These are phyloP conservation scores for Cathartes aura DNA, from an alignment of 2,113 vertebrate genomes.

Conservation along the genomic window DNA sequence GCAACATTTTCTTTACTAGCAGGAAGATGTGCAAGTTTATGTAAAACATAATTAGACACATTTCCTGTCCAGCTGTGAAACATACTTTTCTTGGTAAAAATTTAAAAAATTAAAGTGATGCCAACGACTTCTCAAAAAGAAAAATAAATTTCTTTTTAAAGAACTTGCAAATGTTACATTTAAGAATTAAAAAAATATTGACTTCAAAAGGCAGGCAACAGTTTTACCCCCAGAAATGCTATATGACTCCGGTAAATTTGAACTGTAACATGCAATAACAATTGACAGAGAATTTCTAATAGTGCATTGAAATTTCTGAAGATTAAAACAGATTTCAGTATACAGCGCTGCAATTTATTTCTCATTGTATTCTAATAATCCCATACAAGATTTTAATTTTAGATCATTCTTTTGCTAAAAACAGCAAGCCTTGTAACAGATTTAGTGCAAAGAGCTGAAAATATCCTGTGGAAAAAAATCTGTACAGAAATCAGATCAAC, in stretches of 20 bases:
- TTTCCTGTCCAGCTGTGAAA: neutral
- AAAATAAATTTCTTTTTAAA: neutral
- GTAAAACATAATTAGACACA: neutral
- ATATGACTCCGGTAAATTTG: neutral
- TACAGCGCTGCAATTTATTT: slow-evolving; percentile 57
- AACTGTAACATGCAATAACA: neutral
- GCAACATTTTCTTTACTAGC: neutral
- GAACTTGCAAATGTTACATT: neutral
- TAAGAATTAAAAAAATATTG: neutral
- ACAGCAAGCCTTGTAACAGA: slow-evolving; percentile 70
- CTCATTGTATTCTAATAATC: slow-evolving; percentile 70
- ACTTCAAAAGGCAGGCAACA: neutral
- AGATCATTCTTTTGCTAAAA: slow-evolving; percentile 78
- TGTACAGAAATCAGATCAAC: slow-evolving; percentile 80
- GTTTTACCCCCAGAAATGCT: neutral
- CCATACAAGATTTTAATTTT: slow-evolving; percentile 76
- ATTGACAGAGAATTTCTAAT: neutral
- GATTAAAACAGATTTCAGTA: slow-evolving; percentile 18
- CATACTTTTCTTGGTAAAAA: neutral
- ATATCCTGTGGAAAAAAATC: slow-evolving; percentile 76
- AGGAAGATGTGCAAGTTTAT: neutral
- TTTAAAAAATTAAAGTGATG: neutral
- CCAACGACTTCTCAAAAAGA: neutral
- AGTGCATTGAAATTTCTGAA: neutral
- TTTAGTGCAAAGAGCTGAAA: slow-evolving; percentile 80